A percentile compares a stretch with the other conserved stretches of the same genome.
These are phyloP conservation scores for Agonopterix arenella DNA, from an alignment of 2,888 invertebrate species.

Conservation along the genomic window DNA sequence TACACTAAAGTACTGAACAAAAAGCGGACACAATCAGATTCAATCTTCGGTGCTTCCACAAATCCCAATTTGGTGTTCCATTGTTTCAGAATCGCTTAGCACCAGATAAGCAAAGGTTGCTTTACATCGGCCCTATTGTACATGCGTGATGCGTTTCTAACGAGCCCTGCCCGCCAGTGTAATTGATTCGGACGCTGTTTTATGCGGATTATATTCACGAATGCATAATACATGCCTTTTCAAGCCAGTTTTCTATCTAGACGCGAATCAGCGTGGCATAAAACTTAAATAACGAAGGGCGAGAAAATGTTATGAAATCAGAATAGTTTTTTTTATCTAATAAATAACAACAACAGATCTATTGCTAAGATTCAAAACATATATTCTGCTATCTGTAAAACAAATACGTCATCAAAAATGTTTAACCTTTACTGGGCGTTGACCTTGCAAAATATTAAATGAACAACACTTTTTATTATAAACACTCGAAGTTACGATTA, in stretches of 20 bases:
- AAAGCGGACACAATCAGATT: slow-evolving; percentile 22
- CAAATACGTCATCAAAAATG: too few relatives aligned
- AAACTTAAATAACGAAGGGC: slow-evolving; percentile 3
- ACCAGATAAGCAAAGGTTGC: slow-evolving; percentile 68
- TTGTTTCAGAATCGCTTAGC: slow-evolving; percentile 64
- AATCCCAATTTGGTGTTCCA: slow-evolving; percentile 65
- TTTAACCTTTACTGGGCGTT: too few relatives aligned
- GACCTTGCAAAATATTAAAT: too few relatives aligned
- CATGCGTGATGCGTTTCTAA: slow-evolving; percentile 77
- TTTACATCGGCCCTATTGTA: slow-evolving; percentile 62
- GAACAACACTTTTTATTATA: too few relatives aligned
- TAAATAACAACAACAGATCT: too few relatives aligned
- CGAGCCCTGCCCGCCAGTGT: slow-evolving; percentile 54
- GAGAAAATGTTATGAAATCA: not conserved
- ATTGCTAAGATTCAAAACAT: too few relatives aligned
- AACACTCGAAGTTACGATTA: too few relatives aligned
- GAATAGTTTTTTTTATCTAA: not conserved
- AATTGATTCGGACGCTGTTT: slow-evolving; percentile 72
- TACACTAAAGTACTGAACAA: not conserved
- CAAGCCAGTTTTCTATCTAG: slow-evolving; percentile 36
- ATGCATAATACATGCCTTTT: slow-evolving; percentile 71
- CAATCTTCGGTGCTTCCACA: slow-evolving; percentile 25
- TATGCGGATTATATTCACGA: slow-evolving; percentile 72
- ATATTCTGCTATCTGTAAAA: too few relatives aligned
- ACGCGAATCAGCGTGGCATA: not conserved